These are phyloP conservation scores for Peromyscus maniculatus DNA, from an alignment of 2,113 vertebrate species.

Conservation along the genomic window DNA sequence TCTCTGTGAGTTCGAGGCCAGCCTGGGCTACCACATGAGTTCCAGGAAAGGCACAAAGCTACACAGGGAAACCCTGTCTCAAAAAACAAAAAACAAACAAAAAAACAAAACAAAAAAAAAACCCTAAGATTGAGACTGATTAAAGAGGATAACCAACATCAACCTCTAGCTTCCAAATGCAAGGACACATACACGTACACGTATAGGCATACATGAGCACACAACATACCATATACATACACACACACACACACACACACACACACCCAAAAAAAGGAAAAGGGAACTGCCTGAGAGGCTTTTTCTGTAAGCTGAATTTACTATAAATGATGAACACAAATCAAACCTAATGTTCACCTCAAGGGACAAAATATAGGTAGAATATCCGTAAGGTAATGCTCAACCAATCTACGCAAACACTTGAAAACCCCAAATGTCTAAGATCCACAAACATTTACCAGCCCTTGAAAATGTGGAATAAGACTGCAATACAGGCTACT, in stretches of 20 bases:
- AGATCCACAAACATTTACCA: not conserved
- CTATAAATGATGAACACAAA: not conserved
- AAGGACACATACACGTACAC: not conserved
- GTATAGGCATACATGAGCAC: not conserved
- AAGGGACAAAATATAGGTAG: not conserved
- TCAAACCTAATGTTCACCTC: not conserved
- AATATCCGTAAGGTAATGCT: not conserved
- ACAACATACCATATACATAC: not conserved
- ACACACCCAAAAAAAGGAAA: not conserved
- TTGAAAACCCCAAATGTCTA: not conserved
- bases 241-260: not conserved
- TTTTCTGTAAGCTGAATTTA: not conserved
- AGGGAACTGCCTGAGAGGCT: not conserved
- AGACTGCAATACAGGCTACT: constrained; percentile 20
- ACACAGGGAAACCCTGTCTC: too few relatives aligned
- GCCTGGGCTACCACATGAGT: too few relatives aligned
- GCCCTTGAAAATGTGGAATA: not conserved
- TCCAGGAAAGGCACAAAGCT: too few relatives aligned
- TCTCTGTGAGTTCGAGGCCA: too few relatives aligned
- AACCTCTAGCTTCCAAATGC: not conserved
- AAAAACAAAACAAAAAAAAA: too few relatives aligned
- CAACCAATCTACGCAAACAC: not conserved
- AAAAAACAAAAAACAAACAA: too few relatives aligned
- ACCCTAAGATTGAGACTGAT: not conserved
- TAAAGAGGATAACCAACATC: not conserved